A percentile compares a stretch with the other conserved stretches of the same genome.
These are phyloP conservation scores for Caloenas nicobarica DNA, from an alignment of 2,113 vertebrate genomes.

Conservation along the genomic window DNA sequence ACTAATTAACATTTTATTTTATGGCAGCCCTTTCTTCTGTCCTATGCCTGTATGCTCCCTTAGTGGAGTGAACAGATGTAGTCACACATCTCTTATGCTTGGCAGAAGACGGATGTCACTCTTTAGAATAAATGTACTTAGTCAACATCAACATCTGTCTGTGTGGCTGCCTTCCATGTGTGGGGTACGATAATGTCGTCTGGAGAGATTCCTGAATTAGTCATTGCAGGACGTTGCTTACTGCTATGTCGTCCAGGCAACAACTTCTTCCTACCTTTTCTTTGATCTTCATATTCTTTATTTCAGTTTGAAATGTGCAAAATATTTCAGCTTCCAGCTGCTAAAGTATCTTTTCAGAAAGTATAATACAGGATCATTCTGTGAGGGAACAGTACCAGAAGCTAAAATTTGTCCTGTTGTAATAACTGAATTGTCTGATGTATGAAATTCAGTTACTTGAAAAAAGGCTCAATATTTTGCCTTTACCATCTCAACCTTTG, in stretches of 20 bases:
- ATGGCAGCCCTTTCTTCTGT: conserved; percentile 68
- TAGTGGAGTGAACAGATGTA: conserved; percentile 73
- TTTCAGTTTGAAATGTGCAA: background rate
- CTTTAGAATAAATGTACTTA: conserved; percentile 53
- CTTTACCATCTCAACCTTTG: background rate
- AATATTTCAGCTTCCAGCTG: conserved; percentile 6
- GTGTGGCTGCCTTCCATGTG: conserved; percentile 49
- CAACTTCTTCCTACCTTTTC: conserved; percentile 15
- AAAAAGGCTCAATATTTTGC: background rate
- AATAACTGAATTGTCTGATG: background rate
- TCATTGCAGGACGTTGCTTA: conserved; percentile 49
- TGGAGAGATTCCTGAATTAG: conserved; percentile 60
- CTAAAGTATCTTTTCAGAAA: conserved; percentile 12
- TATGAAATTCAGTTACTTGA: background rate
- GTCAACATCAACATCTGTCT: conserved; percentile 78
- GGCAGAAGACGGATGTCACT: conserved; percentile 75
- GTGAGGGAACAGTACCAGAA: background rate
- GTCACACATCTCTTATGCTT: conserved; percentile 57
- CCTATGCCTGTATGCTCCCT: conserved; percentile 58
- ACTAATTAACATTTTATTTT: conserved; percentile 74
- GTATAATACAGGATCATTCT: background rate
- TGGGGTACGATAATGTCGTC: conserved; percentile 27
- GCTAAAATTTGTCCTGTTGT: background rate
- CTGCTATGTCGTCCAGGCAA: conserved; percentile 64
- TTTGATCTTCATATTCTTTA: conserved; percentile 54